Percentiles rank a stretch among this genome's conserved stretches.
Conservation (phyloP, 2,888 invertebrate genomes). For the Apotomis betuletana region DNA sequence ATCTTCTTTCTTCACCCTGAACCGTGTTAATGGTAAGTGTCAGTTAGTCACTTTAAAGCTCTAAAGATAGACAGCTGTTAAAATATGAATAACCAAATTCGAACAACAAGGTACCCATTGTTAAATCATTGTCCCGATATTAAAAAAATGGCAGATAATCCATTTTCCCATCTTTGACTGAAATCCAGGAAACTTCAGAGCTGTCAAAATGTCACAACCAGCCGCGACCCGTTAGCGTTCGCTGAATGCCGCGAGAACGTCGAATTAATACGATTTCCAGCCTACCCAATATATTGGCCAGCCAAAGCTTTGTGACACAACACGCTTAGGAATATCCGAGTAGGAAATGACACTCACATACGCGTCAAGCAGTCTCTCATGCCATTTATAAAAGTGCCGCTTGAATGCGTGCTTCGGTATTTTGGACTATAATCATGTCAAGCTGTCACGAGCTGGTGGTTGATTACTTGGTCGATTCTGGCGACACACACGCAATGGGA, state of each 20-base stretch:
- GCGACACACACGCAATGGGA: slow-evolving; percentile 5
- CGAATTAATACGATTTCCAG: slow-evolving; percentile 28
- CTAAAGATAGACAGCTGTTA: too few species aligned
- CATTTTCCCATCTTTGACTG: slow-evolving; percentile 23
- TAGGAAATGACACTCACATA: slow-evolving; percentile 31
- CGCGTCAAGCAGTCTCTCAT: slow-evolving; percentile 20
- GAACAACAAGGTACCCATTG: too few species aligned
- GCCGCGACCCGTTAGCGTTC: slow-evolving; percentile 14
- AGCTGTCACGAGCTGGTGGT: slow-evolving; percentile 19
- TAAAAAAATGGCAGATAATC: slow-evolving; percentile 19
- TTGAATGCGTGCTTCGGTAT: slow-evolving; percentile 26
- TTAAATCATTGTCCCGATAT: neutral
- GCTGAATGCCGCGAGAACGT: slow-evolving; percentile 13
- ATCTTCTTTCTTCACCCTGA: too few species aligned
- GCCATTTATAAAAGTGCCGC: slow-evolving; percentile 23
- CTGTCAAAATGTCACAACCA: slow-evolving; percentile 28
- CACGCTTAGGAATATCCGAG: slow-evolving; percentile 32
- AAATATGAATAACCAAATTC: too few species aligned
- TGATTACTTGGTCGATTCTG: slow-evolving; percentile 12
- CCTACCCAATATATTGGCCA: slow-evolving; percentile 29
- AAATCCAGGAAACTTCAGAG: slow-evolving; percentile 26
- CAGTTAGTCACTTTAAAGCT: too few species aligned
- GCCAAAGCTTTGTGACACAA: slow-evolving; percentile 28
- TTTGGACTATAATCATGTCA: slow-evolving; percentile 22
- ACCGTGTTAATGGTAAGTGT: too few species aligned